Percentiles rank a stretch among this genome's conserved stretches.
phyloP scores from a whole-genome alignment of 2,888 invertebrate genomes.

The Argyresthia albistria region DNA sequence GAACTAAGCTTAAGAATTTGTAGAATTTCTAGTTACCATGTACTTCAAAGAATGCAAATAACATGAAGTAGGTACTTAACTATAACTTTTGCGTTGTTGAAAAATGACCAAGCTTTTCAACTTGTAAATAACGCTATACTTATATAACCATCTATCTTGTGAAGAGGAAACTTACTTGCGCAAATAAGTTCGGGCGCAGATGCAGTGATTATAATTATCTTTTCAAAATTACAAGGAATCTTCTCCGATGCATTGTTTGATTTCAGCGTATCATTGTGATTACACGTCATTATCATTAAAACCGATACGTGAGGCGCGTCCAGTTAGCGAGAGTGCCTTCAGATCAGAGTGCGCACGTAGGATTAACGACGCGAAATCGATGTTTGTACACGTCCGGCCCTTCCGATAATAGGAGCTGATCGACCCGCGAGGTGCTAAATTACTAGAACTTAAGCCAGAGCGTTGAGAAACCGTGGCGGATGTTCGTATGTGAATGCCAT shows the following conservation, averaged over 20 bases:
- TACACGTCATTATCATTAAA: slow-evolving; percentile 40
- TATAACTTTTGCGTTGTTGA: too few relatives aligned
- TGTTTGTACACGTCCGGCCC: slow-evolving; percentile 72
- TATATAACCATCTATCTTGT: too few relatives aligned
- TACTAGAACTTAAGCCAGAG: slow-evolving; percentile 40
- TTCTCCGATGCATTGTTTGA: background rate
- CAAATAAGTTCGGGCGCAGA: background rate
- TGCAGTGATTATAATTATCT: background rate
- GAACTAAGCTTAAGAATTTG: too few relatives aligned
- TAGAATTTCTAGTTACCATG: too few relatives aligned
- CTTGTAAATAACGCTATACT: too few relatives aligned
- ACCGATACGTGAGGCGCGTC: slow-evolving; percentile 60
- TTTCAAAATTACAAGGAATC: background rate
- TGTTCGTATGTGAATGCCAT: slow-evolving; percentile 2
- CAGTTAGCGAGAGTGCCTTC: slow-evolving; percentile 7
- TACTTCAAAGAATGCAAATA: too few relatives aligned
- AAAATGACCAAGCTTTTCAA: too few relatives aligned
- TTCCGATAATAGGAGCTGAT: slow-evolving; percentile 65
- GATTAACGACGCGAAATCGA: slow-evolving; percentile 67
- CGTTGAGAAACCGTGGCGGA: slow-evolving; percentile 30
- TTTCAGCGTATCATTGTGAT: slow-evolving; percentile 42
- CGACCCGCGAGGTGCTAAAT: slow-evolving; percentile 60
- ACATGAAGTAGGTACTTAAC: too few relatives aligned
- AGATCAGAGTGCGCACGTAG: slow-evolving; percentile 33
- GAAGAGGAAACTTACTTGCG: background rate